These are phyloP conservation scores for Tragelaphus imberbis DNA, from an alignment of 2,113 vertebrate genomes.

Conservation along the genomic window DNA sequence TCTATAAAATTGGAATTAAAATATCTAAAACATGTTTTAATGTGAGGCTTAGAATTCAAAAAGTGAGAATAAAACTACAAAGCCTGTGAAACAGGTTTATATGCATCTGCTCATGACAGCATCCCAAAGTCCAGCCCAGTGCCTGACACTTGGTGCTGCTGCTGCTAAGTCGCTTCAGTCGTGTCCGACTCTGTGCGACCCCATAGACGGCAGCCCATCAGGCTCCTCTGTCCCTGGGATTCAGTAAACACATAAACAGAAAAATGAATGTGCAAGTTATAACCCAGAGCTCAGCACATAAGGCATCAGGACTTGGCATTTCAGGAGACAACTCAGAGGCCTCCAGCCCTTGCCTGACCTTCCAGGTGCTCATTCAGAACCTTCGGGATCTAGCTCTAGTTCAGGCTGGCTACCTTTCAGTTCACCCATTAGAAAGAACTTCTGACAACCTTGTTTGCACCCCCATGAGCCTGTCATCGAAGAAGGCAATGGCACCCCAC, in stretches of 20 bases:
- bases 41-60: not conserved
- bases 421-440: not conserved
- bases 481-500: no score
- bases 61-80: not conserved
- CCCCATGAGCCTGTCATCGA: not conserved
- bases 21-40: not conserved
- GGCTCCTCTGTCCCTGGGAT: no score
- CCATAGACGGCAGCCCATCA: no score
- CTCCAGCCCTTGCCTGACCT: not conserved
- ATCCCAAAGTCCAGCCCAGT: not conserved
- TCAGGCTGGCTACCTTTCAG: not conserved
- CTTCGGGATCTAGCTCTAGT: not conserved
- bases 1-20: conserved; percentile 21
- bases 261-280: not conserved
- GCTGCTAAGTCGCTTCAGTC: no score
- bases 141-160: not conserved
- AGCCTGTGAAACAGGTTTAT: not conserved
- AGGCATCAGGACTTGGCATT: not conserved
- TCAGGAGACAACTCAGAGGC: not conserved
- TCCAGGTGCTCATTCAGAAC: not conserved
- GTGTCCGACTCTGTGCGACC: no score
- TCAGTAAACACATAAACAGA: not conserved
- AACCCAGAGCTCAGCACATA: not conserved
- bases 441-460: not conserved
- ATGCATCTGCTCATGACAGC: not conserved